Conservation (phyloP, 1,140 invertebrate genomes). For the Homalodisca vitripennis region DNA sequence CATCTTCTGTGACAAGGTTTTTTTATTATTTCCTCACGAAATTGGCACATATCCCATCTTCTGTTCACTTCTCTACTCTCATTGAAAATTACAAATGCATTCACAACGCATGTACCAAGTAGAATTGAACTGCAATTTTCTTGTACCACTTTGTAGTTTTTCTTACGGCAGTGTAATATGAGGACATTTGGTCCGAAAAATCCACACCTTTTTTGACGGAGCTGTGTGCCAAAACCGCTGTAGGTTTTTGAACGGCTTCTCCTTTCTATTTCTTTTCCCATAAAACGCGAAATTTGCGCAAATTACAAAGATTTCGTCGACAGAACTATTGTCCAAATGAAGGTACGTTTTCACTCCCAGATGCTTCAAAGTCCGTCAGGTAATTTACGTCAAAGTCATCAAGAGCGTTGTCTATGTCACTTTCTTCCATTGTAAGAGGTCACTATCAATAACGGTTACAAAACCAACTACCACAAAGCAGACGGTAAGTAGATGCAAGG, state of each 20-base stretch:
- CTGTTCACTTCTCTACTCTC: background rate
- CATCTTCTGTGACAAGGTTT: background rate
- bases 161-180: background rate
- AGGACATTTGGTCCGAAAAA: too few relatives aligned
- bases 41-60: background rate
- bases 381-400: too few relatives aligned
- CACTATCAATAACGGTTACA: too few relatives aligned
- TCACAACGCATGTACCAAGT: background rate
- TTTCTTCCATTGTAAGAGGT: too few relatives aligned
- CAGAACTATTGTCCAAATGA: background rate
- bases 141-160: background rate
- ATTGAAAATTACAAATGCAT: background rate
- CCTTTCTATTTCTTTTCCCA: background rate
- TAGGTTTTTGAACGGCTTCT: background rate
- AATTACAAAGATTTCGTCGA: background rate
- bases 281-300: background rate
- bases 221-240: background rate
- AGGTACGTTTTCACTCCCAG: background rate
- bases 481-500: too few relatives aligned
- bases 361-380: background rate
- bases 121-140: background rate
- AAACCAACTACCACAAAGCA: too few relatives aligned
- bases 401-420: too few relatives aligned
- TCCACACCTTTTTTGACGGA: background rate
- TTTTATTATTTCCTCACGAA: background rate